phyloP scores from a whole-genome alignment of 2,797 vertebrate genomes.

The Ispidina picta region DNA sequence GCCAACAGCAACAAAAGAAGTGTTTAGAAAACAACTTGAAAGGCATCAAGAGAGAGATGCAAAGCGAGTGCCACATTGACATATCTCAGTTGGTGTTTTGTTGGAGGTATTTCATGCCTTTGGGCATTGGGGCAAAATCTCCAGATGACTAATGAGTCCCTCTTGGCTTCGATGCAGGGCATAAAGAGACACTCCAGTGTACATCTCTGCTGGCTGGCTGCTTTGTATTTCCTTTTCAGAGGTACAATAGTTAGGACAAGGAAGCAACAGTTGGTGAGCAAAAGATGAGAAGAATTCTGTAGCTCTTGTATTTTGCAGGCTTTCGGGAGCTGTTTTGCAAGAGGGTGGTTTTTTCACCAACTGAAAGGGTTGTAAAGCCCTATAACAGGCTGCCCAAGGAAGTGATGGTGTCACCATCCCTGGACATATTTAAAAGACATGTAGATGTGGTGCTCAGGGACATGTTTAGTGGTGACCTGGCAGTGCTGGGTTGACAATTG shows the following conservation, averaged over 20 bases:
- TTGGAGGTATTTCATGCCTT: constrained; percentile 67
- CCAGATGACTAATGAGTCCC: constrained; percentile 60
- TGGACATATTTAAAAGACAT: neutral
- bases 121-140: constrained; percentile 29
- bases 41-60: constrained; percentile 54
- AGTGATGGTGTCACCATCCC: neutral
- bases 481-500: neutral
- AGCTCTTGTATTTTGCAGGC: neutral
- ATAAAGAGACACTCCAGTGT: constrained; percentile 29
- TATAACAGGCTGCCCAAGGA: neutral
- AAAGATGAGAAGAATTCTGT: constrained; percentile 22
- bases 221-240: constrained; percentile 34
- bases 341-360: neutral
- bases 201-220: neutral
- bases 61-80: constrained; percentile 43
- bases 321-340: neutral
- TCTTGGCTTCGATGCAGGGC: constrained; percentile 21
- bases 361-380: neutral
- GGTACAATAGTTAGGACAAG: constrained; percentile 7
- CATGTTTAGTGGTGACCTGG: neutral
- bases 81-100: constrained; percentile 53
- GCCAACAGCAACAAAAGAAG: constrained; percentile 76
- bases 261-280: constrained; percentile 28
- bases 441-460: neutral
- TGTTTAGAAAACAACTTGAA: constrained; percentile 77